A percentile compares a stretch with the other conserved stretches of the same genome.
phyloP scores from a whole-genome alignment of 1,140 invertebrate species.

The Lethrus apterus region DNA sequence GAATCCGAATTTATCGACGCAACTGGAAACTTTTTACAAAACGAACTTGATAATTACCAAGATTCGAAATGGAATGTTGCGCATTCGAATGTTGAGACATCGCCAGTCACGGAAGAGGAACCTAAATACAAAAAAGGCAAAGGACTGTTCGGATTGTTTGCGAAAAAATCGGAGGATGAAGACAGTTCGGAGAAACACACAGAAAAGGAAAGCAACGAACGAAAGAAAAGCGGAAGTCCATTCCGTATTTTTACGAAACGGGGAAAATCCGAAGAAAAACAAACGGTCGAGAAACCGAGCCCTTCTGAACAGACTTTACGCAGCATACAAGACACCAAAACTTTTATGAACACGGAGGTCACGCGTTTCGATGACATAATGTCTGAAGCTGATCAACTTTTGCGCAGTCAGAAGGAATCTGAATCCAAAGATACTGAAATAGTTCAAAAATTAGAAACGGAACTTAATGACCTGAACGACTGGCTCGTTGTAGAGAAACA shows the following conservation, averaged over 20 bases:
- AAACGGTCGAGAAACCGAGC: neutral
- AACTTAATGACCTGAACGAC: no score
- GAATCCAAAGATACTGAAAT: no score
- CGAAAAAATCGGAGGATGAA: slow-evolving; percentile 15
- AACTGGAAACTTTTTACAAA: no score
- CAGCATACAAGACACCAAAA: slow-evolving; percentile 25
- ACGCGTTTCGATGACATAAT: no score
- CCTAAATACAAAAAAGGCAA: slow-evolving; percentile 4
- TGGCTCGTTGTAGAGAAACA: no score
- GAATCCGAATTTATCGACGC: no score
- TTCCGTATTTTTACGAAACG: slow-evolving; percentile 19
- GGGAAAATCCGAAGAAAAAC: slow-evolving; percentile 13
- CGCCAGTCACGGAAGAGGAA: slow-evolving; percentile 7
- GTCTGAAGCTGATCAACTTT: no score
- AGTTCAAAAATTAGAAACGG: no score
- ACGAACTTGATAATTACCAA: no score
- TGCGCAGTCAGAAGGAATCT: no score
- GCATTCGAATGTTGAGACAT: no score
- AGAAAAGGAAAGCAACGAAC: slow-evolving; percentile 4
- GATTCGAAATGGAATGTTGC: slow-evolving; percentile 17
- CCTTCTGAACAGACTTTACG: slow-evolving; percentile 19
- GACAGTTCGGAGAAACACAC: neutral
- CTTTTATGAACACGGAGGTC: slow-evolving; percentile 27
- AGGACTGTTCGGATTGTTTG: slow-evolving; percentile 19
- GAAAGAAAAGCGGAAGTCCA: slow-evolving; percentile 21